These are phyloP conservation scores for Lates japonicus DNA, from an alignment of 2,797 vertebrate genomes.

Conservation along the genomic window DNA sequence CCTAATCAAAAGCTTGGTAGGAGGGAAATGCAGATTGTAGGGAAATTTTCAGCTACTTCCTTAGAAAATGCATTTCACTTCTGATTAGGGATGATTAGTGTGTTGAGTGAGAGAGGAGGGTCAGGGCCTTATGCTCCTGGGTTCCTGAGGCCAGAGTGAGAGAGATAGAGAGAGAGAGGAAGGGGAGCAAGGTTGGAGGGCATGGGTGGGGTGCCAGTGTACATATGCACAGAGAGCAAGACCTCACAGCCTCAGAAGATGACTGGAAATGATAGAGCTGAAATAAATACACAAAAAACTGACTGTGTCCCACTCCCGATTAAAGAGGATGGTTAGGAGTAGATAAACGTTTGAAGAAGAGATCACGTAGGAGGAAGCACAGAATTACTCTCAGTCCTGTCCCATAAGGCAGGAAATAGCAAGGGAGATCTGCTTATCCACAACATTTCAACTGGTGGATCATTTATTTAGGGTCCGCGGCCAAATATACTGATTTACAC, in stretches of 20 bases:
- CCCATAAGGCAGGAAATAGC: conserved; percentile 75
- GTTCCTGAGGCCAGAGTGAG: conserved; percentile 70
- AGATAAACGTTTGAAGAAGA: conserved; percentile 76
- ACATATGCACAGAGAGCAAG: conserved; percentile 54
- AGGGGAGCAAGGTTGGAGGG: conserved; percentile 18
- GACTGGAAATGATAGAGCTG: conserved; percentile 76
- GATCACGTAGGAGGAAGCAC: conserved; percentile 76
- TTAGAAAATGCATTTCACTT: conserved; percentile 92
- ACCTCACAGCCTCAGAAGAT: conserved; percentile 61
- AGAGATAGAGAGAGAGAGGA: conserved; percentile 24
- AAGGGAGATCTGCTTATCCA: conserved; percentile 68
- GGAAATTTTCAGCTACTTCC: conserved; percentile 93
- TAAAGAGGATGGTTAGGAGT: conserved; percentile 76
- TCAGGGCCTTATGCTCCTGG: conserved; percentile 77
- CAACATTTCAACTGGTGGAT: conserved; percentile 66
- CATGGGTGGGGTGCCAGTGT: conserved; percentile 60
- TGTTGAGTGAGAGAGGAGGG: conserved; percentile 78
- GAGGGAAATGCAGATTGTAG: conserved; percentile 92
- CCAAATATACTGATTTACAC: conserved; percentile 82
- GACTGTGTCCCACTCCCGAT: conserved; percentile 51
- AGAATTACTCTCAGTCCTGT: conserved; percentile 71
- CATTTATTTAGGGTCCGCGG: conserved; percentile 72
- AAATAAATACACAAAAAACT: conserved; percentile 56
- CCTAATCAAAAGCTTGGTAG: conserved; percentile 91
- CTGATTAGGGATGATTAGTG: conserved; percentile 87